Conservation (phyloP, 2,797 vertebrate genomes). For the Propithecus perrieri region DNA sequence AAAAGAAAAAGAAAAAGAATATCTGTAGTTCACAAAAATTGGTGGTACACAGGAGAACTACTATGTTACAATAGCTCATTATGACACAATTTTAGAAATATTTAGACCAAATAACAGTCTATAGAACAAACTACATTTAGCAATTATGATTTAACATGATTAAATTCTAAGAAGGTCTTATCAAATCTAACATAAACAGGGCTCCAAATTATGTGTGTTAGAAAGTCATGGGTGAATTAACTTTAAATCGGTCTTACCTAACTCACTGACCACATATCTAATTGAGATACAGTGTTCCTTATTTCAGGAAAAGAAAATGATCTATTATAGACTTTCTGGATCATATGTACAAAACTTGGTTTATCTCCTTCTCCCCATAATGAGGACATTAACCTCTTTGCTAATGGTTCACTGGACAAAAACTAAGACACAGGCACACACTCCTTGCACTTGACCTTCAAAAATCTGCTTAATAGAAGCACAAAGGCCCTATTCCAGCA, state of each 20-base stretch:
- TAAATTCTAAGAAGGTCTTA: constrained; percentile 17
- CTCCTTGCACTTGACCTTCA: neutral
- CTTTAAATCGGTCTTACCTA: constrained; percentile 37
- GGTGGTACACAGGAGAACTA: neutral
- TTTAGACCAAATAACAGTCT: constrained; percentile 29
- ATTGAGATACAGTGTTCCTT: neutral
- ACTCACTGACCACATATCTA: constrained; percentile 29
- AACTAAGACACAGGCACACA: neutral
- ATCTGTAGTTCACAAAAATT: neutral
- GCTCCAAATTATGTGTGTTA: constrained; percentile 26
- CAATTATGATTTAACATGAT: constrained; percentile 7
- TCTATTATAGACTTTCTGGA: neutral
- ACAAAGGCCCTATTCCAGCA: constrained; percentile 50
- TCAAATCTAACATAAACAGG: constrained; percentile 44
- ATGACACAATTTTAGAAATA: constrained; percentile 33
- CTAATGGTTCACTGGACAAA: constrained; percentile 40
- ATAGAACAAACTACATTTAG: constrained; percentile 14
- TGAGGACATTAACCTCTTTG: constrained; percentile 11
- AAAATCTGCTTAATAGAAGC: constrained; percentile 40
- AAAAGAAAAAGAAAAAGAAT: neutral
- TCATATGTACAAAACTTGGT: neutral
- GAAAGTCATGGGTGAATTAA: neutral
- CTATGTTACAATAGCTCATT: constrained; percentile 6
- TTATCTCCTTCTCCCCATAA: constrained; percentile 22
- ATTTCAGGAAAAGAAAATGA: constrained; percentile 22